phyloP scores from a whole-genome alignment of 1,140 invertebrate genomes.

The Steinernema feltiae region DNA sequence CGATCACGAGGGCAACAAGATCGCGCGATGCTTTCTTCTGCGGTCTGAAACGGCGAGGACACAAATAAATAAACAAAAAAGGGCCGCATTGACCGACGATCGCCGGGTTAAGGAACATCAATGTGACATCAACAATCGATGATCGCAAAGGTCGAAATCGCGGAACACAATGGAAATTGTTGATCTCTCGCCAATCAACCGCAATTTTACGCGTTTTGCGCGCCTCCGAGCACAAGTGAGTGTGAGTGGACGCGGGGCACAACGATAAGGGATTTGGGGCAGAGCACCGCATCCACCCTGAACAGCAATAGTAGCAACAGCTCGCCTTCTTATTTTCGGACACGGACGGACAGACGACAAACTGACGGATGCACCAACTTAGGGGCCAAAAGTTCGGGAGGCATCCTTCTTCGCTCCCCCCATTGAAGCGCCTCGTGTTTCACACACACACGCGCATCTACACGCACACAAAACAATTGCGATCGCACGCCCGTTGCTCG shows the following conservation, averaged over 20 bases:
- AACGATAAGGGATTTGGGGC: conserved; percentile 1
- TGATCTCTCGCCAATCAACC: conserved; percentile 12
- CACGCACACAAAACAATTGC: conserved; percentile 13
- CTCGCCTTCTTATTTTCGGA: not conserved
- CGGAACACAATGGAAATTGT: conserved; percentile 14
- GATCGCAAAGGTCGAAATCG: not conserved
- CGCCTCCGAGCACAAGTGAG: not conserved
- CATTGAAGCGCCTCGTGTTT: not conserved
- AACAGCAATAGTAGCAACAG: not conserved
- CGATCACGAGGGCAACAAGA: too few species aligned
- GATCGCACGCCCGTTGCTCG: conserved; percentile 12
- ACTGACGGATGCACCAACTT: conserved; percentile 3
- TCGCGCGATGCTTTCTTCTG: too few species aligned
- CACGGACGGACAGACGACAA: not conserved
- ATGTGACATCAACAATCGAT: not conserved
- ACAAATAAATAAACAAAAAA: conserved; percentile 14
- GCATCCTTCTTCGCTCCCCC: not conserved
- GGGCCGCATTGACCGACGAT: not conserved
- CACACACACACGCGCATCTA: conserved; percentile 1
- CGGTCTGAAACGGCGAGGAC: not conserved
- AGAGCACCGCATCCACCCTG: not conserved
- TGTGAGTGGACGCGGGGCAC: not conserved
- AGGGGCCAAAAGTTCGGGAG: not conserved
- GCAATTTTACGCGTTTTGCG: conserved; percentile 7
- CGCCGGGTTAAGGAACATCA: not conserved